These are phyloP conservation scores for Fukomys damarensis DNA, from an alignment of 2,113 vertebrate genomes.

Conservation along the genomic window DNA sequence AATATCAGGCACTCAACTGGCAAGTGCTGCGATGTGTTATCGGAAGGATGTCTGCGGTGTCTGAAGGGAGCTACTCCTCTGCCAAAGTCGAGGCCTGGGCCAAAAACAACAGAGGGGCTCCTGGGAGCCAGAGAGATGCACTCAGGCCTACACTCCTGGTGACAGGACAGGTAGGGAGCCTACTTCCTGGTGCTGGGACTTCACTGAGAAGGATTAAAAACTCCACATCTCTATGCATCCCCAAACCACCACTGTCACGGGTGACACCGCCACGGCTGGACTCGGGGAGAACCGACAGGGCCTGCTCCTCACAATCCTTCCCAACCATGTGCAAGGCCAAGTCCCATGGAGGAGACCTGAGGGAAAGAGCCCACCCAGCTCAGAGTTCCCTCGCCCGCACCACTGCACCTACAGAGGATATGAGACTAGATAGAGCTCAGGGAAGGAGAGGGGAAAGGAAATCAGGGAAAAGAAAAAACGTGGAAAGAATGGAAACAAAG, in stretches of 20 bases:
- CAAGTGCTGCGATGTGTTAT: constrained; percentile 55
- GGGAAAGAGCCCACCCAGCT: constrained; percentile 32
- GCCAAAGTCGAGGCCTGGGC: neutral
- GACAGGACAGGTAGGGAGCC: neutral
- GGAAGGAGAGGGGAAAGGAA: too few species aligned
- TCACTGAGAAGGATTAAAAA: neutral
- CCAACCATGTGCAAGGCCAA: neutral
- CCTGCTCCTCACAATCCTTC: neutral
- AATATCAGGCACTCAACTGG: constrained; percentile 68
- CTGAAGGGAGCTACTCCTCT: constrained; percentile 45
- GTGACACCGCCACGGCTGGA: neutral
- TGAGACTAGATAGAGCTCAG: too few species aligned
- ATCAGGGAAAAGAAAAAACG: too few species aligned
- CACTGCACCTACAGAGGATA: constrained; percentile 48
- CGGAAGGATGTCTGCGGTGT: constrained; percentile 63
- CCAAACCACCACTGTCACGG: neutral
- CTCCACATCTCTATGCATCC: neutral
- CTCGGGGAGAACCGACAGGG: neutral
- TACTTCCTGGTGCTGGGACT: neutral
- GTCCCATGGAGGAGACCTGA: neutral
- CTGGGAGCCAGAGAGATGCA: neutral
- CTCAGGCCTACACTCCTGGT: too few species aligned
- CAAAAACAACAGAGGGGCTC: constrained; percentile 70
- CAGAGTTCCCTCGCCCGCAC: neutral
- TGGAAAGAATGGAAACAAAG: too few species aligned